phyloP scores from a whole-genome alignment of 2,888 invertebrate species.

The Campaea margaritaria region DNA sequence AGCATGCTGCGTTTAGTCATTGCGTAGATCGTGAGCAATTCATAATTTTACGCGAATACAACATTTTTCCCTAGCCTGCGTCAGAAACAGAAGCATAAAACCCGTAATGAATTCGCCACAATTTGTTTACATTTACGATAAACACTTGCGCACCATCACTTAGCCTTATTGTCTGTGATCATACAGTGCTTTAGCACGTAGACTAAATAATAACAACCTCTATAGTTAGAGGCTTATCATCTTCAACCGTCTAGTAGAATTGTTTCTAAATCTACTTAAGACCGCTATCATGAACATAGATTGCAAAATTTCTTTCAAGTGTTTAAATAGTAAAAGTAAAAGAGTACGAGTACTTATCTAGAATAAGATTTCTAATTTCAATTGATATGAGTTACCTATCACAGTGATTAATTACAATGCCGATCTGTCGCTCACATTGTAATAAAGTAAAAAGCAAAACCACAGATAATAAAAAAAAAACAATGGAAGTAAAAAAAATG shows the following conservation, averaged over 20 bases:
- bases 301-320: too few species aligned
- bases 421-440: too few species aligned
- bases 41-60: neutral
- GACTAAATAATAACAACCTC: conserved; percentile 42
- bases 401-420: too few species aligned
- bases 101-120: conserved; percentile 17
- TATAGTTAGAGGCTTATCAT: conserved; percentile 12
- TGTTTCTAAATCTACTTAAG: neutral
- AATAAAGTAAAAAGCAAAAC: too few species aligned
- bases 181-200: conserved; percentile 28
- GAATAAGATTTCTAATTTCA: too few species aligned
- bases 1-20: too few species aligned
- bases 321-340: too few species aligned
- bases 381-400: too few species aligned
- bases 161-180: conserved; percentile 31
- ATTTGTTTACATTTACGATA: conserved; percentile 15
- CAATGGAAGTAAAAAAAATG: neutral
- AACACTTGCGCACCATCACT: conserved; percentile 33
- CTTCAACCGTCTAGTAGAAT: neutral
- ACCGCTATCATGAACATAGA: neutral
- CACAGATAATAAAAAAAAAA: neutral
- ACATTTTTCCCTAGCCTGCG: neutral
- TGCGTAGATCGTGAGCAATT: neutral
- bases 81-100: conserved; percentile 4
- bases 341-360: too few species aligned